phyloP scores from a whole-genome alignment of 2,797 vertebrate genomes.

The Sebastes kiyomatsui region DNA sequence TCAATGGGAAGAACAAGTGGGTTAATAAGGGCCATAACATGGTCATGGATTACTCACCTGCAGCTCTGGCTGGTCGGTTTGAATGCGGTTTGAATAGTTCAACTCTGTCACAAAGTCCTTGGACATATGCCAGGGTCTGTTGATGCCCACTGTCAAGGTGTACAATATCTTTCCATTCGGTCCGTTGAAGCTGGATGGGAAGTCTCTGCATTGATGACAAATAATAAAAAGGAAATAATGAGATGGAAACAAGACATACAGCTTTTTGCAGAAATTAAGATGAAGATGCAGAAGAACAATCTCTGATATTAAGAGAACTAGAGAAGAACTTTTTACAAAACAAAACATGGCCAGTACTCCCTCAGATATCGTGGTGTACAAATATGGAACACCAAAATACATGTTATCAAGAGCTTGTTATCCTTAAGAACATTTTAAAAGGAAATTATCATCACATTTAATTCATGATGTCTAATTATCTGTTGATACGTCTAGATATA shows the following conservation, averaged over 20 bases:
- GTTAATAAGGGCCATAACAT: neutral
- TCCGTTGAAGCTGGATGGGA: slow-evolving; percentile 60
- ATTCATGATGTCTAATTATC: too few relatives aligned
- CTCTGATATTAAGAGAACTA: neutral
- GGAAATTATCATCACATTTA: too few relatives aligned
- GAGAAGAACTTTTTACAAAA: too few relatives aligned
- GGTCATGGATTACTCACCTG: slow-evolving; percentile 40
- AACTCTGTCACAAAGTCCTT: slow-evolving; percentile 63
- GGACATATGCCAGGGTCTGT: slow-evolving; percentile 63
- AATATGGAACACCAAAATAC: too few relatives aligned
- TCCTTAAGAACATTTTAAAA: too few relatives aligned
- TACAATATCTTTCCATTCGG: slow-evolving; percentile 33
- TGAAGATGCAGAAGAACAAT: neutral
- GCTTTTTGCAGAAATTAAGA: neutral
- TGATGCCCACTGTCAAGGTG: slow-evolving; percentile 45
- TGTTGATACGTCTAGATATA: too few relatives aligned
- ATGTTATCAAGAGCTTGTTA: too few relatives aligned
- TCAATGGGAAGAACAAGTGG: neutral
- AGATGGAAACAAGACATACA: neutral
- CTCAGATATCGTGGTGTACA: too few relatives aligned
- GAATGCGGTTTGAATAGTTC: slow-evolving; percentile 38
- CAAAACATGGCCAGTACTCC: too few relatives aligned
- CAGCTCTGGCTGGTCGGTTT: slow-evolving; percentile 49
- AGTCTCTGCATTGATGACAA: slow-evolving; percentile 55
- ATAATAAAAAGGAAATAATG: neutral